Percentiles rank a stretch among this genome's conserved stretches.
Conservation (phyloP, 2,888 invertebrate species). For the Himalopsyche tibetana region DNA sequence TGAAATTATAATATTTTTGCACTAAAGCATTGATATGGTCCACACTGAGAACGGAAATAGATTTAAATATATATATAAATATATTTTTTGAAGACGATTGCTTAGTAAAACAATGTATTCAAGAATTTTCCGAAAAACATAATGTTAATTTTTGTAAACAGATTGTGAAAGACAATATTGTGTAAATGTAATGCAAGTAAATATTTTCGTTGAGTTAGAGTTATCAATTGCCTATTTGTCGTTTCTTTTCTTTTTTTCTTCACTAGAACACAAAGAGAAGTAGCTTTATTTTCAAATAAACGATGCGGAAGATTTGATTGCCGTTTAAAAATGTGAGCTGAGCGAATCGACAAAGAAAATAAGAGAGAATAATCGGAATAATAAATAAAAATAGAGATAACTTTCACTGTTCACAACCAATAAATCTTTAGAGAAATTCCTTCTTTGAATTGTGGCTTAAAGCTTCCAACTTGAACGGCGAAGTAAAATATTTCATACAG, state of each 20-base stretch:
- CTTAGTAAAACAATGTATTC: not conserved
- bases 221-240: constrained; percentile 16
- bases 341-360: constrained; percentile 45
- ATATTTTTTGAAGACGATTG: too few species aligned
- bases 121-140: not conserved
- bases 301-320: constrained; percentile 27
- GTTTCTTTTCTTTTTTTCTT: constrained; percentile 1
- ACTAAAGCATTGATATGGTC: too few species aligned
- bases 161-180: not conserved
- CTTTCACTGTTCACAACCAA: constrained; percentile 64
- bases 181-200: constrained; percentile 26
- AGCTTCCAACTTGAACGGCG: constrained; percentile 52
- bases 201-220: constrained; percentile 23
- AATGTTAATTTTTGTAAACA: not conserved
- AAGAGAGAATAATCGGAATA: constrained; percentile 59
- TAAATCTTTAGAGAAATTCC: constrained; percentile 62
- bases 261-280: not conserved
- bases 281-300: constrained; percentile 34
- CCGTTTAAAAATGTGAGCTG: constrained; percentile 27
- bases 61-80: too few species aligned
- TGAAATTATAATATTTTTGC: too few species aligned
- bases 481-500: constrained; percentile 55
- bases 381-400: constrained; percentile 64
- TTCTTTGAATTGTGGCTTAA: constrained; percentile 60
- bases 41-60: too few species aligned